Conservation (phyloP, 2,888 invertebrate genomes). For the Adelphocoris suturalis region DNA sequence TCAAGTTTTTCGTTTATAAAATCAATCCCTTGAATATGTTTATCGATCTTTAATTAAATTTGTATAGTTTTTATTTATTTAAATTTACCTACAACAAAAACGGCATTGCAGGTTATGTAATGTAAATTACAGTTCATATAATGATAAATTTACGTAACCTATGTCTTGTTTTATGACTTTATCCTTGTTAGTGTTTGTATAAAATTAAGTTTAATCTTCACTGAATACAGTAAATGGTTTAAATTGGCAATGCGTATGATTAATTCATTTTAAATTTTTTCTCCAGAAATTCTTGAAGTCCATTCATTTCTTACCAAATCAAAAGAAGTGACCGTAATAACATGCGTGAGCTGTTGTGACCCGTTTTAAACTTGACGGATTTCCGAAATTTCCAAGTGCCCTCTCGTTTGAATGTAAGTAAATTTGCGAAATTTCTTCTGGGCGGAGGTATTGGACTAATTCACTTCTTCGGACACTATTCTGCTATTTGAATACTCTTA, state of each 20-base stretch:
- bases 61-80: too few species aligned
- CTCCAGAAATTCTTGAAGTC: slow-evolving; percentile 23
- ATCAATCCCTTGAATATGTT: too few species aligned
- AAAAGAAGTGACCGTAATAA: background rate
- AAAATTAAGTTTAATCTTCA: too few species aligned
- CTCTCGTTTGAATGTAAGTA: slow-evolving; percentile 20
- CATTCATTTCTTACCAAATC: slow-evolving; percentile 20
- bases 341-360: background rate
- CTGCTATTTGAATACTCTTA: background rate
- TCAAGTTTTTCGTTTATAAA: too few species aligned
- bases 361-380: slow-evolving; percentile 10
- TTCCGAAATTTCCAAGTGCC: slow-evolving; percentile 2
- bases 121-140: too few species aligned
- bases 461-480: background rate
- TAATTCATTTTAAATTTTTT: slow-evolving; percentile 33
- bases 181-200: too few species aligned
- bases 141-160: too few species aligned
- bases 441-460: background rate
- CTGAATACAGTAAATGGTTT: background rate
- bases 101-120: too few species aligned
- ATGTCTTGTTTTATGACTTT: too few species aligned
- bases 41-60: too few species aligned
- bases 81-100: too few species aligned
- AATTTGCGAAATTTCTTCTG: background rate
- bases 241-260: slow-evolving; percentile 22